Conservation (phyloP, 2,888 invertebrate species). For the Vanessa cardui region DNA sequence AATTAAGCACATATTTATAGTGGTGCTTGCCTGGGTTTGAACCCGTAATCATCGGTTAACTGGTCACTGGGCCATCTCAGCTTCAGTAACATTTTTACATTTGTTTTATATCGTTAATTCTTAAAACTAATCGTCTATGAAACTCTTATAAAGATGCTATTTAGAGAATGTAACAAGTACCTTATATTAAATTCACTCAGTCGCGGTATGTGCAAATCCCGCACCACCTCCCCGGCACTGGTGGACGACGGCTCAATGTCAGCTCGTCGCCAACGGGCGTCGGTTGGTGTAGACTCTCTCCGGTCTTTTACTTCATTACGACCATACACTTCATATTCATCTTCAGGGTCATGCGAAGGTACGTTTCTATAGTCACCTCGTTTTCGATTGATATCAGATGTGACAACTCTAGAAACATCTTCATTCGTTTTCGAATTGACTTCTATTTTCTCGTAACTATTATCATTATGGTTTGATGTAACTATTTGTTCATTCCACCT, state of each 20-base stretch:
- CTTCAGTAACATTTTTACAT: too few relatives aligned
- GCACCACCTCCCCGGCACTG: constrained; percentile 60
- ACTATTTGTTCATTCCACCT: constrained; percentile 80
- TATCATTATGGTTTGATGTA: constrained; percentile 75
- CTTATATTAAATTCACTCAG: constrained; percentile 83
- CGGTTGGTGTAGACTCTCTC: constrained; percentile 60
- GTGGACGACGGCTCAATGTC: constrained; percentile 57
- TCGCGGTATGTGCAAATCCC: constrained; percentile 86
- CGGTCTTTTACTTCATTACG: constrained; percentile 57
- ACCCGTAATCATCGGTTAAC: too few relatives aligned
- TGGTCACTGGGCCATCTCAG: too few relatives aligned
- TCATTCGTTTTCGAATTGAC: constrained; percentile 82
- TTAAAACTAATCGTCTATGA: background rate
- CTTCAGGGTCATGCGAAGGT: constrained; percentile 87
- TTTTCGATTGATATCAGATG: constrained; percentile 73
- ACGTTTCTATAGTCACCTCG: constrained; percentile 89
- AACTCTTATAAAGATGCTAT: background rate
- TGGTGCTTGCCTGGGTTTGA: too few relatives aligned
- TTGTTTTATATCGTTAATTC: too few relatives aligned
- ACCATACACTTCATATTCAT: constrained; percentile 78
- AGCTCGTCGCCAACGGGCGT: constrained; percentile 61
- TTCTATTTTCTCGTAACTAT: constrained; percentile 91
- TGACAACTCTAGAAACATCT: constrained; percentile 63
- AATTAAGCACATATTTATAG: too few relatives aligned
- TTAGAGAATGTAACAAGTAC: constrained; percentile 60